Base-by-base conservation (phyloP, 1,140 invertebrate species). In the Halictus rubicundus region DNA sequence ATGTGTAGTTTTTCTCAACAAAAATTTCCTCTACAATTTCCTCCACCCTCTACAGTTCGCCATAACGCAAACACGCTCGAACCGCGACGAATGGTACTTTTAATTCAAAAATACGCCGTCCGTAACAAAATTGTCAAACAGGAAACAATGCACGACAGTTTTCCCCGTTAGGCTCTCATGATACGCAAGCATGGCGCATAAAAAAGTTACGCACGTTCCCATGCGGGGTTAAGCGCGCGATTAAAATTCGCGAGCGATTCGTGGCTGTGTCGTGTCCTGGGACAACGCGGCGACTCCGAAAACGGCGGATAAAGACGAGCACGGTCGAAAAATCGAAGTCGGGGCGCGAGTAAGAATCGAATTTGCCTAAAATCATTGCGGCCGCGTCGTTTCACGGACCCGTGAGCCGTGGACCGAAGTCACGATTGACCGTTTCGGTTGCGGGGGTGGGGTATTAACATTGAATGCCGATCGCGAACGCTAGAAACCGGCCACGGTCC, bases 361-460 rank as follows among this genome's bases (percentile, higher is more conserved):
- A 82, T 88, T 84, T 81, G 82, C 74, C 65, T 83, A 81, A 88
- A 87, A 86, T 79, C 77, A 83, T 65, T 60, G 73, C 75, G 68
- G 57, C 39, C 63, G 52, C 72, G 82, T 82, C 81, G 80, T 49
- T 80, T 74, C 75, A 77, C 78, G 37, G 69, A 63, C 60, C 72
- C 74, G 82, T 66, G 65, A 21, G 63, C 81, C 61, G 80, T 82
- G 89, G 86, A 57, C 85, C 88, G 84, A 68, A 59, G 79, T 72
- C 65, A 81, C 81, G 88, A 90, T 85, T 82, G 72, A 81, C 46
- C 77, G 72, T 21, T 78, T n/a, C 65, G 42, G 52, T 25, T 68
- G 75, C 72, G 89, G 66, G 78, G 81, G 77, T 78, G 81, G 85
- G 81, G 87, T 87, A 88, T 91, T 92, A 91, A 91, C 90, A 91